Conservation (phyloP, 2,888 invertebrate genomes). For the Gisinianus flammeolus region DNA sequence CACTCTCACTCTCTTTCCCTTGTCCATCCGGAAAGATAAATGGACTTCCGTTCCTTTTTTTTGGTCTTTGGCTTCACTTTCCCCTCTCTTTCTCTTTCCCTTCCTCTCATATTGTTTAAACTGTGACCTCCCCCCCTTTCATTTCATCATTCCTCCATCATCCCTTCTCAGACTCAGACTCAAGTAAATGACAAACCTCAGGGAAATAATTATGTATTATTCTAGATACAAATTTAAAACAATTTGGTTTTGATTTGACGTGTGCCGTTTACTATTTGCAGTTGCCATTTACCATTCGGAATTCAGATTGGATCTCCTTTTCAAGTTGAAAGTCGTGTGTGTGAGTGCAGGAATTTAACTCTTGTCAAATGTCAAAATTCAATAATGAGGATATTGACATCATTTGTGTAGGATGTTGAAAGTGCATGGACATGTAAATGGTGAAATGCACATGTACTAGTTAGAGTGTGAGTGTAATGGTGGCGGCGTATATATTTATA, state of each 20-base stretch:
- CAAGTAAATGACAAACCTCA: background rate
- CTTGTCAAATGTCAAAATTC: background rate
- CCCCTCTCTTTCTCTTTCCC: too few species aligned
- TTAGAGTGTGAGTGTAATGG: background rate
- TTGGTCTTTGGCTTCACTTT: too few species aligned
- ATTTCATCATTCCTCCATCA: background rate
- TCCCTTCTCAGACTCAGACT: background rate
- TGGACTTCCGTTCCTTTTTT: slow-evolving; percentile 6
- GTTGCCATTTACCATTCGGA: background rate
- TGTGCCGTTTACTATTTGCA: background rate
- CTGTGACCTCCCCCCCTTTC: background rate
- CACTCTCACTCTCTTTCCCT: too few species aligned
- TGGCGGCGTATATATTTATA: background rate
- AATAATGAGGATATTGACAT: background rate
- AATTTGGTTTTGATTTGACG: background rate
- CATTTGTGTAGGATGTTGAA: too few species aligned
- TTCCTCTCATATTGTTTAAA: too few species aligned
- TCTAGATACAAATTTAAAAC: background rate
- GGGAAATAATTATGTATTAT: background rate
- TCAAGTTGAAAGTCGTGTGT: background rate
- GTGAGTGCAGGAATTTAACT: background rate
- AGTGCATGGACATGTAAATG: background rate
- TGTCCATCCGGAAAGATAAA: too few species aligned
- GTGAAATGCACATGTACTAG: background rate
- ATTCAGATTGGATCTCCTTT: too few species aligned